Conservation (phyloP, 2,113 vertebrate species). For the Gadus macrocephalus region DNA sequence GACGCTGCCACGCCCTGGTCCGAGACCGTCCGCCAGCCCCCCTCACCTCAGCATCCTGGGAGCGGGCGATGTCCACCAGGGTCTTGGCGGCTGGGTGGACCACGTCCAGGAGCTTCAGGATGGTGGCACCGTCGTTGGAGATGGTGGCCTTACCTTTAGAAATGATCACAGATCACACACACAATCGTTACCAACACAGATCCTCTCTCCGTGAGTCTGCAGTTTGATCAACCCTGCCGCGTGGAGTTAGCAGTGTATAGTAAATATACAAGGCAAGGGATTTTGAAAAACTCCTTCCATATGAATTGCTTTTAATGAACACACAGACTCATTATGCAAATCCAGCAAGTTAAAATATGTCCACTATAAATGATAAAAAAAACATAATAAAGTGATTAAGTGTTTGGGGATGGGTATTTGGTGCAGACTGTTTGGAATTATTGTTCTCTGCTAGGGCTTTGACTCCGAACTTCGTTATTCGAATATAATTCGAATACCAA, state of each 20-base stretch:
- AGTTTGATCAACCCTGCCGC: too few species aligned
- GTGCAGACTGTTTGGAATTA: neutral
- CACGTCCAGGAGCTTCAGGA: constrained; percentile 94
- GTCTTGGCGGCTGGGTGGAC: constrained; percentile 96
- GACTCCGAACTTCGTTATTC: too few species aligned
- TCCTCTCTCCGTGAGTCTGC: too few species aligned
- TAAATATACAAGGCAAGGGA: too few species aligned
- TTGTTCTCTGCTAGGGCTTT: constrained; percentile 29
- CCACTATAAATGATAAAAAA: neutral
- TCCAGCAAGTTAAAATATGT: too few species aligned
- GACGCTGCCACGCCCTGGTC: too few species aligned
- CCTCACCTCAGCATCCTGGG: constrained; percentile 94
- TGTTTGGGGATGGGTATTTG: neutral
- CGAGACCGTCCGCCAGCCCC: too few species aligned
- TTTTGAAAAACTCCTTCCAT: too few species aligned
- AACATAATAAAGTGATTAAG: neutral
- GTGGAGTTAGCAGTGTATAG: too few species aligned
- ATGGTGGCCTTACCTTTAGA: constrained; percentile 92
- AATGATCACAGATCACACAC: constrained; percentile 1
- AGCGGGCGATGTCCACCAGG: constrained; percentile 94
- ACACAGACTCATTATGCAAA: too few species aligned
- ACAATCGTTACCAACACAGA: neutral
- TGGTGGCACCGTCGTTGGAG: constrained; percentile 97
- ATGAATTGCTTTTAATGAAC: too few species aligned
- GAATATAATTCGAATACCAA: too few species aligned